Evolutionary conservation across 2,888 invertebrate genomes (phyloP).

Genomic region (Osedax fenrisi): DNA sequence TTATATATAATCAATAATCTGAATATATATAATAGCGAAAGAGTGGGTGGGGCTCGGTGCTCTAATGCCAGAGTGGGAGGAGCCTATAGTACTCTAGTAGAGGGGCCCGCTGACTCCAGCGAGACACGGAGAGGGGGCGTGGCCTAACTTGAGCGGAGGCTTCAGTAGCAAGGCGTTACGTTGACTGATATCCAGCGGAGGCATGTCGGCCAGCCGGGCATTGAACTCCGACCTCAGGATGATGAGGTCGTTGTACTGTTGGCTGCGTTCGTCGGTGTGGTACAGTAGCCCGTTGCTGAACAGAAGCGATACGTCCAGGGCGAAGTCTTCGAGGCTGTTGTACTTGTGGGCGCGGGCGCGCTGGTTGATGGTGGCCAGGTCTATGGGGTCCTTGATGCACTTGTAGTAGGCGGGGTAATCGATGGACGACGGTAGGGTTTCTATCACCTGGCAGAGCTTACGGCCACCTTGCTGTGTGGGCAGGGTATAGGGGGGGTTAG

Average conservation of each 20-base stretch:
- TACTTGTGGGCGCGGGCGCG: conserved; percentile 77
- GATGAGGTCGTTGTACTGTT: neutral
- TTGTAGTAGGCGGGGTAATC: conserved; percentile 92
- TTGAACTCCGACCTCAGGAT: neutral
- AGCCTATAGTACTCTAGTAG: too few relatives aligned
- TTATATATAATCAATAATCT: too few relatives aligned
- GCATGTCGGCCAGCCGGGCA: neutral
- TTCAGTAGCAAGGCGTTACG: neutral
- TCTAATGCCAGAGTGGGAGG: too few relatives aligned
- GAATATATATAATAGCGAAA: too few relatives aligned
- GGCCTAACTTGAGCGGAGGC: neutral
- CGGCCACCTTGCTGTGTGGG: neutral
- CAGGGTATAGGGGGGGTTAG: neutral
- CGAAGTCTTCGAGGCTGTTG: conserved; percentile 66
- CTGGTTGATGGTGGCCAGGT: conserved; percentile 77
- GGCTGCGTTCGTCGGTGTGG: neutral
- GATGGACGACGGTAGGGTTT: neutral
- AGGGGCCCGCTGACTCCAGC: too few relatives aligned
- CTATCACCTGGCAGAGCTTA: neutral
- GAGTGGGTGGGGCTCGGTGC: too few relatives aligned
- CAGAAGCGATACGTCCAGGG: conserved; percentile 78
- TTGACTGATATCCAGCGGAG: neutral
- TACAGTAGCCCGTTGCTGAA: conserved; percentile 64
- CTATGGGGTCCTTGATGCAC: conserved; percentile 83
- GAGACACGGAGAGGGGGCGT: too few relatives aligned